Conservation (phyloP, 92 coral and sea anemone species). For the Scolanthus callimorphus region DNA sequence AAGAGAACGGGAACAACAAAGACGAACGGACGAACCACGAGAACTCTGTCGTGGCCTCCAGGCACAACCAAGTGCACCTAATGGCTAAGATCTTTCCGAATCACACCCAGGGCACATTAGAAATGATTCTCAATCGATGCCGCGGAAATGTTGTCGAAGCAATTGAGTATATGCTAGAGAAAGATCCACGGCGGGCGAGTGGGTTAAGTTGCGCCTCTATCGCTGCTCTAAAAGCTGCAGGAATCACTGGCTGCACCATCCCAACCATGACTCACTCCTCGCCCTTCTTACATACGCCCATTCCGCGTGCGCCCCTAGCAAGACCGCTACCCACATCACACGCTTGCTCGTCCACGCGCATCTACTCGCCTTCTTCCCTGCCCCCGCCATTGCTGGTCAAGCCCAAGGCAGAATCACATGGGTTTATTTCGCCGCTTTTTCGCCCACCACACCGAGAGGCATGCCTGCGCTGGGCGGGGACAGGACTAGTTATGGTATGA, state of each 20-base stretch:
- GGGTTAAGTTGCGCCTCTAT: constrained; percentile 2
- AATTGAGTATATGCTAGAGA: constrained; percentile 74
- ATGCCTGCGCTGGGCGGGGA: constrained; percentile 29
- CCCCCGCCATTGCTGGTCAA: constrained; percentile 81
- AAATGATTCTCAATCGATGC: constrained; percentile 77
- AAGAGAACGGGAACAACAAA: neutral
- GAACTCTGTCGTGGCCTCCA: constrained; percentile 31
- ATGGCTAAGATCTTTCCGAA: constrained; percentile 80
- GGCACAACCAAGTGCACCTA: constrained; percentile 69
- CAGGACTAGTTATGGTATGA: constrained; percentile 44
- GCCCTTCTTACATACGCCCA: constrained; percentile 53
- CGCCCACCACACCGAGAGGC: constrained; percentile 16
- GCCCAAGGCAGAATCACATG: constrained; percentile 60
- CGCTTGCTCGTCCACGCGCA: constrained; percentile 58
- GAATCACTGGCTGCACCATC: constrained; percentile 45
- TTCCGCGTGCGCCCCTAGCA: constrained; percentile 50
- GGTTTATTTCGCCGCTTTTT: constrained; percentile 19
- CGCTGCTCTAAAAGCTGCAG: constrained; percentile 31
- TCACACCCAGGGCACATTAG: constrained; percentile 69
- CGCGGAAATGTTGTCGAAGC: constrained; percentile 87
- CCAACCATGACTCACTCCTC: constrained; percentile 49
- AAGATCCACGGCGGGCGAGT: constrained; percentile 33
- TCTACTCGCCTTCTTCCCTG: constrained; percentile 64
- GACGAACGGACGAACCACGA: constrained; percentile 40
- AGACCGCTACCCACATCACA: constrained; percentile 53